phyloP scores from a whole-genome alignment of 1,140 invertebrate species.

The Euura lappo region DNA sequence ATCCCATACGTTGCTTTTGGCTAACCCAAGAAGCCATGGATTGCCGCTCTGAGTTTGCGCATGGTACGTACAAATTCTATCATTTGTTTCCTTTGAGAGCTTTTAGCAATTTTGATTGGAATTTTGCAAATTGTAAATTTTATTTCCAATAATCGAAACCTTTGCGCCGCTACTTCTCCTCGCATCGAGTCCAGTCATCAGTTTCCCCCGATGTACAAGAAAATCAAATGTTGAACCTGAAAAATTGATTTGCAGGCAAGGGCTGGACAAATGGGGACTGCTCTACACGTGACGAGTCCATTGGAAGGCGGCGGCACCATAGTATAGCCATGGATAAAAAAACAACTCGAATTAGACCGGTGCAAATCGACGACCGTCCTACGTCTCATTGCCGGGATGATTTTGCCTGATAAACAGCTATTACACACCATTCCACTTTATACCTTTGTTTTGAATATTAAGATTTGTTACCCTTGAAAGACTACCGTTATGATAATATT shows the following conservation, averaged over 20 bases:
- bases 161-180: too few relatives aligned
- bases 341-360: neutral
- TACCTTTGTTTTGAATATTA: too few relatives aligned
- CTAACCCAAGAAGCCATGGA: constrained; percentile 49
- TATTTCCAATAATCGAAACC: too few relatives aligned
- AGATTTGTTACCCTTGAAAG: too few relatives aligned
- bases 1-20: constrained; percentile 49
- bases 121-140: too few relatives aligned
- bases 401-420: neutral
- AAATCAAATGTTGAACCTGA: neutral
- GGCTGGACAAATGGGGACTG: constrained; percentile 43
- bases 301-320: constrained; percentile 50
- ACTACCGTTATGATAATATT: too few relatives aligned
- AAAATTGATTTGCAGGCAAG: constrained; percentile 37
- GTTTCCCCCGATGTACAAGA: too few relatives aligned
- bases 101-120: too few relatives aligned
- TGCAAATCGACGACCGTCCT: neutral
- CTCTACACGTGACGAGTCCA: constrained; percentile 48
- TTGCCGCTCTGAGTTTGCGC: constrained; percentile 44
- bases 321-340: constrained; percentile 42
- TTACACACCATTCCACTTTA: neutral
- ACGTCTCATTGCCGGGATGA: neutral
- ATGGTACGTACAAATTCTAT: constrained; percentile 50
- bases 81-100: neutral
- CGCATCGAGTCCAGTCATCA: too few relatives aligned